A percentile compares a stretch with the other conserved stretches of the same genome.
Evolutionary conservation across 2,113 vertebrate species (phyloP).

Genomic region (Rhineura floridana): DNA sequence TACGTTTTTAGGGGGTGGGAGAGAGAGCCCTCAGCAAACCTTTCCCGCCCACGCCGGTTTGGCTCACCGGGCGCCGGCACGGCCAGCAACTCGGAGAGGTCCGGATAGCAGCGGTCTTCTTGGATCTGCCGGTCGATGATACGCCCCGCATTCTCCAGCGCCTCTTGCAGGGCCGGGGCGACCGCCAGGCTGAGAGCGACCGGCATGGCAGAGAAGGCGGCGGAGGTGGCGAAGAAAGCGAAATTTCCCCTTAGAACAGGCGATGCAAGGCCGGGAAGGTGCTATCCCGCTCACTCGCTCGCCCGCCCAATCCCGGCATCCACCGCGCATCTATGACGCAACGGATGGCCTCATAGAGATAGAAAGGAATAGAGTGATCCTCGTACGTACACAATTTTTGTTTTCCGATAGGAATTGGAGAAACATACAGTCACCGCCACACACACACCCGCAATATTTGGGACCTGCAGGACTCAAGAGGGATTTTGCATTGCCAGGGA

Average conservation of each 20-base stretch:
- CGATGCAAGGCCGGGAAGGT: accelerated
- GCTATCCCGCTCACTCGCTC: too few relatives aligned
- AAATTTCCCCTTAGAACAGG: too few relatives aligned
- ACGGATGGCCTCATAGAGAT: not conserved
- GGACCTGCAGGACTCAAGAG: too few relatives aligned
- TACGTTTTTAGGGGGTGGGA: not conserved
- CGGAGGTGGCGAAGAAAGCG: too few relatives aligned
- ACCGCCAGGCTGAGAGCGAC: constrained; percentile 58
- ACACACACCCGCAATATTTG: too few relatives aligned
- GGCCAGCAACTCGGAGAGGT: constrained; percentile 89
- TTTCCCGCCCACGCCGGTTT: not conserved
- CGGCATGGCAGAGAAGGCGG: constrained; percentile 76
- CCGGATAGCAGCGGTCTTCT: constrained; percentile 91
- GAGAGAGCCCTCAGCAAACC: not conserved
- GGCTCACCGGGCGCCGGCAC: constrained; percentile 87
- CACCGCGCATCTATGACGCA: not conserved
- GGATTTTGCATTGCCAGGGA: too few relatives aligned
- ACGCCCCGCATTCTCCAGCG: constrained; percentile 85
- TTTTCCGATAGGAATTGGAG: too few relatives aligned
- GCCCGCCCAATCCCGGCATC: constrained; percentile 39
- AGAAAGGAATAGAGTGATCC: not conserved
- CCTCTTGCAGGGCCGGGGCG: constrained; percentile 79
- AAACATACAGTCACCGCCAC: too few relatives aligned
- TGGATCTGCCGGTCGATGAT: constrained; percentile 89
- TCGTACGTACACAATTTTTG: not conserved